These are phyloP conservation scores for Drosophila guanche DNA, from an alignment of 1,140 invertebrate species.

Conservation along the genomic window DNA sequence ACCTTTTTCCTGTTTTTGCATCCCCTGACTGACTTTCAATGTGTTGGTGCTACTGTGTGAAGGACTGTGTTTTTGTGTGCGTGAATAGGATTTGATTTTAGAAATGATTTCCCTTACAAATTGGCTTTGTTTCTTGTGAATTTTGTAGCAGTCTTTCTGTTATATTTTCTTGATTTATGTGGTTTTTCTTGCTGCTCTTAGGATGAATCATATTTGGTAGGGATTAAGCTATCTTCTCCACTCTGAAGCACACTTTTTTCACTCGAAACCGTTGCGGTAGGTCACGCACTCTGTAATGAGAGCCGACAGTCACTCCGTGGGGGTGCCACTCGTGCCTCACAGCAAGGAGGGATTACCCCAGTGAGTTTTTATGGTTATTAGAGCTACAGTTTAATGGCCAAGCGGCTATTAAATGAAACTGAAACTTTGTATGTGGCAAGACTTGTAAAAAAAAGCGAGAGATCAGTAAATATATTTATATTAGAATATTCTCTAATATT, in stretches of 20 bases:
- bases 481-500: slow-evolving; percentile 31
- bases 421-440: slow-evolving; percentile 2
- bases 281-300: slow-evolving; percentile 46
- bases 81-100: slow-evolving; percentile 19
- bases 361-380: slow-evolving; percentile 38
- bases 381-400: slow-evolving; percentile 24
- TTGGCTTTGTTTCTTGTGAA: slow-evolving; percentile 11
- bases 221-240: slow-evolving; percentile 18
- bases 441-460: background rate
- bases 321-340: slow-evolving; percentile 22
- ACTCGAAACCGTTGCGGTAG: slow-evolving; percentile 29
- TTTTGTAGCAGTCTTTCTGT: background rate
- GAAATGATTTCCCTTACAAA: slow-evolving; percentile 42
- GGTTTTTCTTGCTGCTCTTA: background rate
- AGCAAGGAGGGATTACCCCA: slow-evolving; percentile 34
- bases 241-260: slow-evolving; percentile 16
- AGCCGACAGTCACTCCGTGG: slow-evolving; percentile 18
- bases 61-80: slow-evolving; percentile 1
- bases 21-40: slow-evolving; percentile 4
- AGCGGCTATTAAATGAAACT: slow-evolving; percentile 6
- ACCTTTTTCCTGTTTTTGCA: slow-evolving; percentile 57
- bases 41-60: slow-evolving; percentile 15
- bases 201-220: slow-evolving; percentile 21
- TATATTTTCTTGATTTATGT: background rate
- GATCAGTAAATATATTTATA: slow-evolving; percentile 17